Percentiles rank a stretch among this genome's conserved stretches.
phyloP scores from a whole-genome alignment of 2,113 vertebrate species.

The Bolborhynchus lineola region DNA sequence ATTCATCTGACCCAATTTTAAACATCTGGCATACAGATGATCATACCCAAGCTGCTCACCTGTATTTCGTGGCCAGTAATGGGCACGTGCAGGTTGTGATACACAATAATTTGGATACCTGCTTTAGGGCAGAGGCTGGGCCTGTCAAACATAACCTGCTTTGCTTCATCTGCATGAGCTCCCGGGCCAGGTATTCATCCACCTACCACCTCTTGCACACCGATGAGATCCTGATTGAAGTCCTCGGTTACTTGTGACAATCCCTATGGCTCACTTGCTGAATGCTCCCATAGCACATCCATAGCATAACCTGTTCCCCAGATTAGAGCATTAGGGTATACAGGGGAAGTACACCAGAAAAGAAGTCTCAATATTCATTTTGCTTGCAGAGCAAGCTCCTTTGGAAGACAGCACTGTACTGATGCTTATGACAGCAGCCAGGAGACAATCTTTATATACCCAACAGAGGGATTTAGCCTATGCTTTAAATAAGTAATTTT shows the following conservation, averaged over 20 bases:
- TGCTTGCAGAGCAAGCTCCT: neutral
- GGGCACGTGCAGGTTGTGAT: too few relatives aligned
- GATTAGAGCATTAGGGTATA: neutral
- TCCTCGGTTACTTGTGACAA: neutral
- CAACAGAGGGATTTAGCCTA: neutral
- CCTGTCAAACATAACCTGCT: neutral
- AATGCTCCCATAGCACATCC: neutral
- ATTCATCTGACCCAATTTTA: neutral
- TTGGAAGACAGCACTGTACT: neutral
- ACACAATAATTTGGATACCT: neutral
- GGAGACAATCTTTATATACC: neutral
- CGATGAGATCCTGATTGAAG: neutral
- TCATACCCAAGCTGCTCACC: neutral
- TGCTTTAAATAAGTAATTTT: neutral
- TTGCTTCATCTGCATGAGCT: neutral
- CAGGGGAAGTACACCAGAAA: neutral
- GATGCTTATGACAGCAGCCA: neutral
- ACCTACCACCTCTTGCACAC: neutral
- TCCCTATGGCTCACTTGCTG: neutral
- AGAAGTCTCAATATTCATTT: neutral
- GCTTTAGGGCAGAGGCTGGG: neutral
- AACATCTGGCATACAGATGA: neutral
- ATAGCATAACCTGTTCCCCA: too few relatives aligned
- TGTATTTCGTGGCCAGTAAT: fast-evolving
- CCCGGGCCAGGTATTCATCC: neutral